Conservation (phyloP, 92 coral and sea anemone genomes). For the Zoanthus sociatus region DNA sequence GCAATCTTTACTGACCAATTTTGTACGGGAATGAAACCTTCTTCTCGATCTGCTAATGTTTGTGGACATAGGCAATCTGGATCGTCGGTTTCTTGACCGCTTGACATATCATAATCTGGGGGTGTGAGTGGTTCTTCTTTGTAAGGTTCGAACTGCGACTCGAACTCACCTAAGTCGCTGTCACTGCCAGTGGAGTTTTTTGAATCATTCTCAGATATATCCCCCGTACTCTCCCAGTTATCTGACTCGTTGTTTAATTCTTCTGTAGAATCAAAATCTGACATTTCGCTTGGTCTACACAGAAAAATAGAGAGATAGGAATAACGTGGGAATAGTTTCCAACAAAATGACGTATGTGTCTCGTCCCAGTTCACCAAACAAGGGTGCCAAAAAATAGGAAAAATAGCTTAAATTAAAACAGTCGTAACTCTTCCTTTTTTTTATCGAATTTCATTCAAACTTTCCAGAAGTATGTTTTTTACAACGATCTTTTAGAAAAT, state of each 20-base stretch:
- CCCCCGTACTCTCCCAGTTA: slow-evolving; percentile 17
- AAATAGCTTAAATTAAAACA: not conserved
- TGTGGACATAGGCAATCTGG: slow-evolving; percentile 8
- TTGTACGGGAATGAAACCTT: slow-evolving; percentile 23
- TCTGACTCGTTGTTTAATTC: slow-evolving; percentile 15
- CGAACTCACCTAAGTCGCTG: slow-evolving; percentile 31
- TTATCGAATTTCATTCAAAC: not conserved
- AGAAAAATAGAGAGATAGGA: slow-evolving; percentile 8
- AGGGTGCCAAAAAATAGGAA: slow-evolving; percentile 7
- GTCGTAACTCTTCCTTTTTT: not conserved
- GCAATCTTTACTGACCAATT: slow-evolving; percentile 26
- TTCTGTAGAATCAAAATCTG: slow-evolving; percentile 25
- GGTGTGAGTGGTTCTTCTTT: slow-evolving; percentile 23
- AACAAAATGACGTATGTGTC: slow-evolving; percentile 19
- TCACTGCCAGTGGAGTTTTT: slow-evolving; percentile 8
- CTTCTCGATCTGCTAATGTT: slow-evolving; percentile 41
- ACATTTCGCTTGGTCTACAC: slow-evolving; percentile 1
- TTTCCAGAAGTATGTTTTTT: too few relatives aligned
- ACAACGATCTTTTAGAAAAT: too few relatives aligned
- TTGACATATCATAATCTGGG: slow-evolving; percentile 32
- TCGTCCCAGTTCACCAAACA: slow-evolving; percentile 16
- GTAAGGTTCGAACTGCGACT: slow-evolving; percentile 33
- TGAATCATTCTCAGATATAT: not conserved
- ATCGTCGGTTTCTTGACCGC: slow-evolving; percentile 35
- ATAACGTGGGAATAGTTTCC: not conserved